A percentile compares a stretch with the other conserved stretches of the same genome.
phyloP scores from a whole-genome alignment of 1,140 invertebrate species.

The Scaptomyza hsui region DNA sequence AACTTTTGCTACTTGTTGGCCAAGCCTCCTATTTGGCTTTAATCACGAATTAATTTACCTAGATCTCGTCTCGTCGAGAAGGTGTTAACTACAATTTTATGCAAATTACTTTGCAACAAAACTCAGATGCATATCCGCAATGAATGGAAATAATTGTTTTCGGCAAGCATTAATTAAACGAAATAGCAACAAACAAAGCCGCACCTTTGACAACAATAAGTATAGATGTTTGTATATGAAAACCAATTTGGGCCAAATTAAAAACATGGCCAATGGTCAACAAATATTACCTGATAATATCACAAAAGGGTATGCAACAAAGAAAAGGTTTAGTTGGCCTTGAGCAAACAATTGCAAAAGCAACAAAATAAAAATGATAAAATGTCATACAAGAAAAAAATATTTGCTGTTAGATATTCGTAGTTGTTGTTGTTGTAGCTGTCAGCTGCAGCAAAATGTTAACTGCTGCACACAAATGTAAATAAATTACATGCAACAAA shows the following conservation, averaged over 20 bases:
- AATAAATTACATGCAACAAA: slow-evolving; percentile 78
- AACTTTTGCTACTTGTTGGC: not conserved
- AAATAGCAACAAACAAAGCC: slow-evolving; percentile 33
- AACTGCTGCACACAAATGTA: slow-evolving; percentile 49
- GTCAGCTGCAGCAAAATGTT: slow-evolving; percentile 43
- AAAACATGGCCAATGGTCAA: slow-evolving; percentile 44
- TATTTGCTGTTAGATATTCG: slow-evolving; percentile 41
- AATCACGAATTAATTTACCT: slow-evolving; percentile 14
- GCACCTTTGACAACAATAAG: slow-evolving; percentile 41
- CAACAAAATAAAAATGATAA: slow-evolving; percentile 27
- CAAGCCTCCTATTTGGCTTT: slow-evolving; percentile 8
- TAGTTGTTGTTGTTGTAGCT: slow-evolving; percentile 1
- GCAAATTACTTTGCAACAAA: slow-evolving; percentile 58
- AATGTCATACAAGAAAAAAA: slow-evolving; percentile 53
- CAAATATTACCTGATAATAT: slow-evolving; percentile 72
- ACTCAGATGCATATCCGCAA: slow-evolving; percentile 64
- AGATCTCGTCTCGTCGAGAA: slow-evolving; percentile 23
- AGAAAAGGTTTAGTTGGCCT: slow-evolving; percentile 18
- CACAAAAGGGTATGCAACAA: slow-evolving; percentile 10
- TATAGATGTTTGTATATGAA: slow-evolving; percentile 3
- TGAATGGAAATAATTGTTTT: slow-evolving; percentile 27
- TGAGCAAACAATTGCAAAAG: slow-evolving; percentile 35
- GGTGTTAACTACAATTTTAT: slow-evolving; percentile 74
- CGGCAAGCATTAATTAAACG: slow-evolving; percentile 61
- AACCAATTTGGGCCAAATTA: slow-evolving; percentile 14